Conservation (phyloP, 2,888 invertebrate species). For the Drosophila falleni region DNA sequence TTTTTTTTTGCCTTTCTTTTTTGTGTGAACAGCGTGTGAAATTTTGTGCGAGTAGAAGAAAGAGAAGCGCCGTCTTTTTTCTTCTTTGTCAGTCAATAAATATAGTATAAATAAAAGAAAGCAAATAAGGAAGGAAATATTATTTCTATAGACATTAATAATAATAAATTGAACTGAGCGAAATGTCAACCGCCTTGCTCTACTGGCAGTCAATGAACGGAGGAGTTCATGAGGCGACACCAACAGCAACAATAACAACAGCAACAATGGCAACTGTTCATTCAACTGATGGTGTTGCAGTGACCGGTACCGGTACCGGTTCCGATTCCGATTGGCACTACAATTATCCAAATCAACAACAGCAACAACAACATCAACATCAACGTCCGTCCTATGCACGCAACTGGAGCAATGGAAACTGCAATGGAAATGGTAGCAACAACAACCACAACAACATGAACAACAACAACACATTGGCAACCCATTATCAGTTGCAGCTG, state of each 20-base stretch:
- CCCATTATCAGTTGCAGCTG: conserved; percentile 35
- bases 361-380: conserved; percentile 1
- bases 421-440: conserved; percentile 1
- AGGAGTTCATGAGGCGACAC: conserved; percentile 21
- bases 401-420: conserved; percentile 19
- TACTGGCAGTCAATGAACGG: conserved; percentile 74
- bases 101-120: neutral
- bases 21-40: too few relatives aligned
- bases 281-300: neutral
- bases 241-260: conserved; percentile 1
- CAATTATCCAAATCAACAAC: conserved; percentile 14
- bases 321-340: conserved; percentile 32
- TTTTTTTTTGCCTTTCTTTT: too few relatives aligned
- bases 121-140: conserved; percentile 27
- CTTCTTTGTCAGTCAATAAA: conserved; percentile 12
- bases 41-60: neutral
- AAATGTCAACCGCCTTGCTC: conserved; percentile 69
- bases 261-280: conserved; percentile 1
- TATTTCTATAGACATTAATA: conserved; percentile 32
- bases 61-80: neutral
- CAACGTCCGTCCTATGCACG: conserved; percentile 22
- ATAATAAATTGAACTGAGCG: conserved; percentile 15
- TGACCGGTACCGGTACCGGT: neutral
- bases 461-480: conserved; percentile 1
- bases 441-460: neutral